A percentile compares a stretch with the other conserved stretches of the same genome.
Evolutionary conservation across 2,888 invertebrate species (phyloP).

Genomic region (Synanthedon myopaeformis): DNA sequence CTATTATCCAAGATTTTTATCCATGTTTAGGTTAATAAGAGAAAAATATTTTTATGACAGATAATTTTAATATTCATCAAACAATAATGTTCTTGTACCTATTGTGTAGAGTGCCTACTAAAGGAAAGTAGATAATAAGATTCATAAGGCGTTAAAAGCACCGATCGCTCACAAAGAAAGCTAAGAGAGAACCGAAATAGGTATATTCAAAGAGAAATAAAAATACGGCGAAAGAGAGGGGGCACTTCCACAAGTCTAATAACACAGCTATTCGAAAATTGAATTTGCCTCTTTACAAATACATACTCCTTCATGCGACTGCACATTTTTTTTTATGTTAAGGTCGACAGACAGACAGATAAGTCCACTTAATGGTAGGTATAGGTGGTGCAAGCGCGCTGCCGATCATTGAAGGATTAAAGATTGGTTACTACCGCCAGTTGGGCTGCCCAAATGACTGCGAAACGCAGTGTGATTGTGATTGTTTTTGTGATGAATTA

Average conservation of each 20-base stretch:
- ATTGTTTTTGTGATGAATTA: no score
- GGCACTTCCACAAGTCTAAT: slow-evolving; percentile 25
- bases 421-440: no score
- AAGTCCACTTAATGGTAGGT: no score
- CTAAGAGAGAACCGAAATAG: slow-evolving; percentile 6
- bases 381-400: no score
- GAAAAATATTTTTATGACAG: not conserved
- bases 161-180: slow-evolving; percentile 10
- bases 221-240: slow-evolving; percentile 21
- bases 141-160: slow-evolving; percentile 8
- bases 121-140: no score
- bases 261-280: slow-evolving; percentile 36
- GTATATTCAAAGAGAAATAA: slow-evolving; percentile 8
- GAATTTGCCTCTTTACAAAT: slow-evolving; percentile 26
- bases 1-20: not conserved
- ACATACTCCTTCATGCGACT: not conserved
- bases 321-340: not conserved
- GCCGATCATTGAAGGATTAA: no score
- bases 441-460: no score
- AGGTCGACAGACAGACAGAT: no score
- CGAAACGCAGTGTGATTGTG: no score
- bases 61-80: not conserved
- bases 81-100: not conserved
- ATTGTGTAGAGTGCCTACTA: not conserved
- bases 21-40: no score